Evolutionary conservation across 2,888 invertebrate species (phyloP).

Genomic region (Drosophila stalkeri): DNA sequence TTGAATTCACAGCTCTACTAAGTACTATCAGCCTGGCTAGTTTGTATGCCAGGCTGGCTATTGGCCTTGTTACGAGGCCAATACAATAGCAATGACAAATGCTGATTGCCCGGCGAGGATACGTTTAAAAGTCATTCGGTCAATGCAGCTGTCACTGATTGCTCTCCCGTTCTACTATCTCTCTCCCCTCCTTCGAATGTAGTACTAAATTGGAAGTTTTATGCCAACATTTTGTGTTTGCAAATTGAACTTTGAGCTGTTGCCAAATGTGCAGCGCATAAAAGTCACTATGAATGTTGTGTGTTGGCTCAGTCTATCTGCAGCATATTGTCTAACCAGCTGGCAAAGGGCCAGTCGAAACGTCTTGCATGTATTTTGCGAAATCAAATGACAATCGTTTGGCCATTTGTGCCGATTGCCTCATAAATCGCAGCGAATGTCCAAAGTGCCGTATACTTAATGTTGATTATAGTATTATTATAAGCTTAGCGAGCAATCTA

Average conservation of each 20-base stretch:
- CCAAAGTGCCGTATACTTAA: slow-evolving; percentile 57
- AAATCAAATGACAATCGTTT: slow-evolving; percentile 72
- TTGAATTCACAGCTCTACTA: slow-evolving; percentile 46
- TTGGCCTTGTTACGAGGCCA: slow-evolving; percentile 34
- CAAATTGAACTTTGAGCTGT: slow-evolving; percentile 70
- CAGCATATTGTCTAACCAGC: slow-evolving; percentile 54
- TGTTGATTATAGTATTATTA: slow-evolving; percentile 57
- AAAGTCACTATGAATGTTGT: slow-evolving; percentile 55
- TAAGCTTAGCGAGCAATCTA: background rate
- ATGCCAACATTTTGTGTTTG: slow-evolving; percentile 66
- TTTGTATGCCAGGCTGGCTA: slow-evolving; percentile 47
- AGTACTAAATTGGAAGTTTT: slow-evolving; percentile 70
- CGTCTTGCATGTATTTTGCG: slow-evolving; percentile 45
- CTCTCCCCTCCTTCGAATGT: slow-evolving; percentile 13
- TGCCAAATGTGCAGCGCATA: slow-evolving; percentile 70
- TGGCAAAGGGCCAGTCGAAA: slow-evolving; percentile 65
- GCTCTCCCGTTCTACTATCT: slow-evolving; percentile 20
- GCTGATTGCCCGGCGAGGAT: slow-evolving; percentile 54
- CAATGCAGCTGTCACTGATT: slow-evolving; percentile 77
- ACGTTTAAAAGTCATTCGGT: slow-evolving; percentile 65
- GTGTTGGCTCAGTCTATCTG: slow-evolving; percentile 19
- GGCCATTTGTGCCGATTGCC: slow-evolving; percentile 48
- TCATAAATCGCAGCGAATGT: slow-evolving; percentile 61
- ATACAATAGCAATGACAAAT: slow-evolving; percentile 41
- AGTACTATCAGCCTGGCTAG: slow-evolving; percentile 37